A percentile compares a stretch with the other conserved stretches of the same genome.
phyloP scores from a whole-genome alignment of 2,113 vertebrate genomes.

The Sorex araneus region DNA sequence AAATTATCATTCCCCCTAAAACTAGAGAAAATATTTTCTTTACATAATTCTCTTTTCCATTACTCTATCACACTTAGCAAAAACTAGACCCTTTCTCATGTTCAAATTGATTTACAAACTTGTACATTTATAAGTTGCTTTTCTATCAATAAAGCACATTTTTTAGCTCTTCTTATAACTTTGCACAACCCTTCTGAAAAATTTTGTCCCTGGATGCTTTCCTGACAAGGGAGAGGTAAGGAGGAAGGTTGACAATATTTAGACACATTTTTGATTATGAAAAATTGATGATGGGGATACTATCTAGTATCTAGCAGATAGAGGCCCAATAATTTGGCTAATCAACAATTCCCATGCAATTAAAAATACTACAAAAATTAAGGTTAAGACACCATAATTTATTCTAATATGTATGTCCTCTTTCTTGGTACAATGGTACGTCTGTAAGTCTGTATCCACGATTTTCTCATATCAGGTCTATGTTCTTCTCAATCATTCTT shows the following conservation, averaged over 20 bases:
- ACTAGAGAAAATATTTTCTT: no score
- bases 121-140: no score
- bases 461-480: background rate
- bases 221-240: no score
- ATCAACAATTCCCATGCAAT: background rate
- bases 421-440: background rate
- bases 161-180: no score
- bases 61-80: no score
- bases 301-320: background rate
- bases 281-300: fast-evolving
- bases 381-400: background rate
- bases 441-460: background rate
- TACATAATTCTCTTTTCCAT: no score
- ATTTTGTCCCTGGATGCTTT: no score
- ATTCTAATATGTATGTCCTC: background rate
- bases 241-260: background rate
- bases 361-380: background rate
- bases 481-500: background rate
- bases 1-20: no score
- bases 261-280: background rate
- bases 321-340: background rate
- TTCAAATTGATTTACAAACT: no score
- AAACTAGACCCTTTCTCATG: no score
- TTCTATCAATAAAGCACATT: no score
- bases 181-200: no score